phyloP scores from a whole-genome alignment of 2,888 invertebrate genomes.

The Schrankia costaestrigalis region DNA sequence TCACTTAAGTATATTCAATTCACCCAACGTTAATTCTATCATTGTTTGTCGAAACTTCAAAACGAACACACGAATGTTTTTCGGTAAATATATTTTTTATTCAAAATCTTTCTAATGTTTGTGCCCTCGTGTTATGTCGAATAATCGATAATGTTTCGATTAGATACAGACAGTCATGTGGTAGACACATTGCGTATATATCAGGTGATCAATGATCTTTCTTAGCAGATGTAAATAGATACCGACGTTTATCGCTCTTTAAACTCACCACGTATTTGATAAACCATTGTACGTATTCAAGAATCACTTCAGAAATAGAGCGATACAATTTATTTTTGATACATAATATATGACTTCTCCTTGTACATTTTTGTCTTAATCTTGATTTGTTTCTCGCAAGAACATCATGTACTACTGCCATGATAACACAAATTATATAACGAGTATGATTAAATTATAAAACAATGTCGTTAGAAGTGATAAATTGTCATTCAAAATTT shows the following conservation, averaged over 20 bases:
- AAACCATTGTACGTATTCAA: conserved; percentile 35
- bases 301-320: conserved; percentile 36
- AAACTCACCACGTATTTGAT: conserved; percentile 28
- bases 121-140: conserved; percentile 29
- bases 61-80: conserved; percentile 5
- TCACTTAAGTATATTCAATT: too few species aligned
- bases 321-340: conserved; percentile 18
- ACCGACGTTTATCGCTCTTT: conserved; percentile 33
- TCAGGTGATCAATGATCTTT: conserved; percentile 54
- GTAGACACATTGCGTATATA: conserved; percentile 40
- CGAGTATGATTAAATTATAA: too few species aligned
- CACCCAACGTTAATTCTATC: too few species aligned
- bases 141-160: conserved; percentile 35
- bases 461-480: too few species aligned
- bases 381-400: too few species aligned
- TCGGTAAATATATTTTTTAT: conserved; percentile 6
- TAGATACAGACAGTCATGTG: conserved; percentile 53
- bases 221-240: conserved; percentile 36
- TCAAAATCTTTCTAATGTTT: conserved; percentile 8
- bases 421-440: too few species aligned
- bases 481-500: too few species aligned
- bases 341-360: too few species aligned
- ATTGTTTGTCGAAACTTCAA: too few species aligned
- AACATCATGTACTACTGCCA: too few species aligned
- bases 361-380: too few species aligned